Evolutionary conservation across 2,797 vertebrate species (phyloP), one percentile per base, ranked within the genome.

Genomic region (Mionectes olivaceus): DNA sequence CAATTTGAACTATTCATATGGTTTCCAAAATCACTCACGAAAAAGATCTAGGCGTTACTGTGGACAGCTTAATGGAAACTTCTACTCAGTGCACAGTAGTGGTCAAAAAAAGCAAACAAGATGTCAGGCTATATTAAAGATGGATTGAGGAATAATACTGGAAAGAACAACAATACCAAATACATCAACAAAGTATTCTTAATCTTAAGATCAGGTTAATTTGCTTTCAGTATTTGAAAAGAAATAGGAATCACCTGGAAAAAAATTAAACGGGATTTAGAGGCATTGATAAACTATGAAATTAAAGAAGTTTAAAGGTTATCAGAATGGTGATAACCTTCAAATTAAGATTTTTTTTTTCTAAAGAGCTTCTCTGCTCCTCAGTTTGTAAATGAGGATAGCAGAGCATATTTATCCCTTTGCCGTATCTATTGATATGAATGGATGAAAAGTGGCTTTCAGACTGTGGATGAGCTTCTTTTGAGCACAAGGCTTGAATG

Each of bases 31-130:
- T 93, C 92, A 83, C 90, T 90, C 92, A 74, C 90, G 86, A 49
- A 79, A 87, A 93, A 63, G 35, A 71, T 77, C 68, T 86, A 89
- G 94, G 91, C 53, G 3, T 95, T 90, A 67, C 91, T 88, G 67
- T 73, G 57, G 65, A 89, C 89, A 89, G 90, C 87, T 96, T 83
- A 83, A 67, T 96, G 96, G 96, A 97, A 97, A 97, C 70, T 96
- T 96, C 89, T 92, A 60, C 93, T 96, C 95, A 93, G 91, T 53
- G 53, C 73, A 91, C 85, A 90, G 87, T 37, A 93, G 85, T 73
- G 70, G 93, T 94, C 91, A 96, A 93, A 94, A 73, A 93, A 92
- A 92, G n/a, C 79, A 96, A 95, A 94, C 43, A 87, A 93, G 74
- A 89, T 83, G 79, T 95, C 79, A 94, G 64, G 33, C 69, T 91